phyloP scores from a whole-genome alignment of 1,140 invertebrate genomes.

The Drosophila watanabei region DNA sequence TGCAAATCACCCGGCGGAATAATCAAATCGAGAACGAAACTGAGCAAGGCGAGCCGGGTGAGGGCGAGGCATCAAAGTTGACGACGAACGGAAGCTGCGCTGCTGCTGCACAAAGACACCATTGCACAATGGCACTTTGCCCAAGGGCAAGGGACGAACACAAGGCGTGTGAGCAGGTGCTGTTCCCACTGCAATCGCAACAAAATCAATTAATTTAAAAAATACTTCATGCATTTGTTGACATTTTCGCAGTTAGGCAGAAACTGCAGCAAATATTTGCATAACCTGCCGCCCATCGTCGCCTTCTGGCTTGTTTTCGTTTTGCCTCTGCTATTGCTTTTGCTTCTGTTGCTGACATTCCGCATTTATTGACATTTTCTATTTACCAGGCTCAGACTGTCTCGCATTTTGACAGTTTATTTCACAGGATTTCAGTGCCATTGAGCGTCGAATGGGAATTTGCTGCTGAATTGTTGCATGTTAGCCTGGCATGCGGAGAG shows the following conservation, averaged over 20 bases:
- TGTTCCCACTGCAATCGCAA: conserved; percentile 51
- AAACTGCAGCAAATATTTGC: conserved; percentile 60
- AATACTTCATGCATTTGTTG: conserved; percentile 59
- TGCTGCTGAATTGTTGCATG: conserved; percentile 59
- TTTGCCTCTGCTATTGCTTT: conserved; percentile 10
- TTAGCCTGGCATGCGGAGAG: conserved; percentile 32
- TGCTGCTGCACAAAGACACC: conserved; percentile 49
- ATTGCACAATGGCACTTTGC: conserved; percentile 38
- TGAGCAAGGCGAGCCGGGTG: conserved; percentile 43
- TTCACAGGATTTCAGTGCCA: conserved; percentile 46
- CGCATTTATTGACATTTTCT: conserved; percentile 73
- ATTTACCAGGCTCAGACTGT: conserved; percentile 60
- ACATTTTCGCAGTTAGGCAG: conserved; percentile 43
- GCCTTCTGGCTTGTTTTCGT: conserved; percentile 11
- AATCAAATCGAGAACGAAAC: conserved; percentile 73
- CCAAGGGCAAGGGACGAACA: conserved; percentile 37
- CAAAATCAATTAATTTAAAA: conserved; percentile 82
- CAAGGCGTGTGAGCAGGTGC: conserved; percentile 3
- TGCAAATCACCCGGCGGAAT: conserved; percentile 79
- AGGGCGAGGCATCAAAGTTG: conserved; percentile 62
- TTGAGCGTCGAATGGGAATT: conserved; percentile 33
- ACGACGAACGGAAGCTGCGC: conserved; percentile 68
- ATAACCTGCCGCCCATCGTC: conserved; percentile 39
- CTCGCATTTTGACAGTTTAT: conserved; percentile 67
- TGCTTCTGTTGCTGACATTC: conserved; percentile 24